phyloP scores from a whole-genome alignment of 2,797 vertebrate genomes.

The Hyperoplus lanceolatus region DNA sequence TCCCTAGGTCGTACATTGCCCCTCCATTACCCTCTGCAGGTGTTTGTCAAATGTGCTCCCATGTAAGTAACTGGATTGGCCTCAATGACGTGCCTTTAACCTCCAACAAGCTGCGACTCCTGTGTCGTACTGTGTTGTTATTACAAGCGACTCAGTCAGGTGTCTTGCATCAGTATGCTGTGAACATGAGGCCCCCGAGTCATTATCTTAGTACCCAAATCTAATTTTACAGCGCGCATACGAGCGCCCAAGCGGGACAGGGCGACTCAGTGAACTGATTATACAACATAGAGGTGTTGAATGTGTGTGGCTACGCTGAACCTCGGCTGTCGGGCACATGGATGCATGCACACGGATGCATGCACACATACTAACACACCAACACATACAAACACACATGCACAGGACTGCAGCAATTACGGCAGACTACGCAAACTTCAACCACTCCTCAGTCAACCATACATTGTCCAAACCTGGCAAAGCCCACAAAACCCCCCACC shows the following conservation, averaged over 20 bases:
- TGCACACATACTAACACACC: conserved; percentile 1
- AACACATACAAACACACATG: neutral
- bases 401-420: conserved; percentile 1
- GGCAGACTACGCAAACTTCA: neutral
- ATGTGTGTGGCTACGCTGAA: conserved; percentile 19
- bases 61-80: conserved; percentile 47
- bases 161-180: conserved; percentile 55
- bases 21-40: conserved; percentile 37
- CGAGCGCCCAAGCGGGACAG: conserved; percentile 14
- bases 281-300: conserved; percentile 43
- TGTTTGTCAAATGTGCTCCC: conserved; percentile 57
- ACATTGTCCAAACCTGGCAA: neutral
- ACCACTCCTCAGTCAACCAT: neutral
- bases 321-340: conserved; percentile 44
- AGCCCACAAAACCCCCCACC: neutral
- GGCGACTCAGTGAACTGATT: conserved; percentile 47
- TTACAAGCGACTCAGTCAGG: neutral
- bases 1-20: conserved; percentile 2
- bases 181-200: conserved; percentile 42
- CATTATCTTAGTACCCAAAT: conserved; percentile 70
- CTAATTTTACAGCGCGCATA: conserved; percentile 65
- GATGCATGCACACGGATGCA: neutral
- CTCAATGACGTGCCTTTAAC: conserved; percentile 39
- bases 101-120: conserved; percentile 28
- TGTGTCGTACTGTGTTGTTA: conserved; percentile 9